These are phyloP conservation scores for Parnassius orleans DNA, from an alignment of 2,888 invertebrate species.

Conservation along the genomic window DNA sequence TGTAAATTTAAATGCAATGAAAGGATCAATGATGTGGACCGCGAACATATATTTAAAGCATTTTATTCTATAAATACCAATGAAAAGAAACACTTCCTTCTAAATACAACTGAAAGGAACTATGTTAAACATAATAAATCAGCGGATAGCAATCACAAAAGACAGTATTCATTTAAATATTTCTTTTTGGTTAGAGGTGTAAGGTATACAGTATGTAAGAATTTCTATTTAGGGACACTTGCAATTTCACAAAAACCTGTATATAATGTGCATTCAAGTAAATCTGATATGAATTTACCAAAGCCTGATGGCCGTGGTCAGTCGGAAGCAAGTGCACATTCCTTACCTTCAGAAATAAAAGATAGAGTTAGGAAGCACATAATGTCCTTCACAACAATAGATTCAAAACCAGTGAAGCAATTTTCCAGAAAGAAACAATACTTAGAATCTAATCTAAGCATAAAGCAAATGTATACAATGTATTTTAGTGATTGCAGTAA, in stretches of 20 bases:
- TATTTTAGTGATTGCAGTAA: slow-evolving; percentile 57
- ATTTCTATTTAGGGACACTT: slow-evolving; percentile 70
- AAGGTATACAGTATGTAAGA: slow-evolving; percentile 65
- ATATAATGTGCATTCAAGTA: slow-evolving; percentile 69
- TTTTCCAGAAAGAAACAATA: slow-evolving; percentile 66
- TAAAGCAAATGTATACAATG: slow-evolving; percentile 68
- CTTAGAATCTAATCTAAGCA: slow-evolving; percentile 52
- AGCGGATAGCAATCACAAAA: slow-evolving; percentile 43
- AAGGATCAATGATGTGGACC: slow-evolving; percentile 57
- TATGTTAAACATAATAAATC: slow-evolving; percentile 50
- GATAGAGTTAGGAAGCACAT: slow-evolving; percentile 66
- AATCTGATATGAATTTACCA: slow-evolving; percentile 68
- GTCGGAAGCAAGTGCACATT: slow-evolving; percentile 59
- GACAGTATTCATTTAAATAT: slow-evolving; percentile 68
- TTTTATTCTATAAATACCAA: slow-evolving; percentile 67
- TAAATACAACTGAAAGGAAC: slow-evolving; percentile 66
- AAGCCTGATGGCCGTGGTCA: slow-evolving; percentile 70
- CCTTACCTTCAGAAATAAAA: slow-evolving; percentile 58
- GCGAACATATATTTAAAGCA: slow-evolving; percentile 68
- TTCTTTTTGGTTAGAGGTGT: slow-evolving; percentile 62
- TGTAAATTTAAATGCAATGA: slow-evolving; percentile 71
- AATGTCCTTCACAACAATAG: slow-evolving; percentile 55
- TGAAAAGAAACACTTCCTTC: slow-evolving; percentile 69
- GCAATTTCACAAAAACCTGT: slow-evolving; percentile 73
- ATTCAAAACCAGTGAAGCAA: slow-evolving; percentile 58